Evolutionary conservation across 2,888 invertebrate genomes (phyloP).

Genomic region (Sarcophaga caerulescens): DNA sequence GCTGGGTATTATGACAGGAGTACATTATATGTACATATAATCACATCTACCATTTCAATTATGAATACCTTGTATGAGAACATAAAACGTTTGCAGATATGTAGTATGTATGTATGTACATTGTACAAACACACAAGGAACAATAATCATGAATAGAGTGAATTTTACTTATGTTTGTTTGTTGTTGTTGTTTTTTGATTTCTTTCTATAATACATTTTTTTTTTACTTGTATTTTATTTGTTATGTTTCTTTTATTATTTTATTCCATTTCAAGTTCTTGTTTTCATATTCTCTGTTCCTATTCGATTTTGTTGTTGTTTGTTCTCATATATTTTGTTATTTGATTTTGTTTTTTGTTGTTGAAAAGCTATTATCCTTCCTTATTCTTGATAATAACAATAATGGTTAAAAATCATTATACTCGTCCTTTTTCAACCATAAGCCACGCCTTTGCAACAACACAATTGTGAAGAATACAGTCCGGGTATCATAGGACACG

Average conservation of each 20-base stretch:
- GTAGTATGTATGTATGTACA: background rate
- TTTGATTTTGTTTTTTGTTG: conserved; percentile 49
- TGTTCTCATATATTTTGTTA: background rate
- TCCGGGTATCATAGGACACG: conserved; percentile 4
- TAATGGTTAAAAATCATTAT: conserved; percentile 58
- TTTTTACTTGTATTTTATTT: conserved; percentile 17
- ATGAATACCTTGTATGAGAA: background rate
- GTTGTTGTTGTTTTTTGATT: conserved; percentile 41
- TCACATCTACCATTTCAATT: background rate
- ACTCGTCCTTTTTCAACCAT: conserved; percentile 58
- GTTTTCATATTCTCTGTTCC: background rate
- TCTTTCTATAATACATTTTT: background rate
- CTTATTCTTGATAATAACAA: conserved; percentile 64
- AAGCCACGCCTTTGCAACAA: conserved; percentile 67
- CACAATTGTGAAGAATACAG: conserved; percentile 19
- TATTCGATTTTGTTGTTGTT: conserved; percentile 27
- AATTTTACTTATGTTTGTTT: conserved; percentile 33
- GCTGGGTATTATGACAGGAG: background rate
- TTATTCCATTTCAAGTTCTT: conserved; percentile 2
- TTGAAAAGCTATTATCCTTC: conserved; percentile 64
- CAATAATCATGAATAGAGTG: conserved; percentile 66
- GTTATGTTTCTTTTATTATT: conserved; percentile 15
- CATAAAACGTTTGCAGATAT: background rate
- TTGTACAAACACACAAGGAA: background rate
- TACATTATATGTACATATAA: background rate